phyloP scores from a whole-genome alignment of 2,888 invertebrate species.

The Metellina segmentata region DNA sequence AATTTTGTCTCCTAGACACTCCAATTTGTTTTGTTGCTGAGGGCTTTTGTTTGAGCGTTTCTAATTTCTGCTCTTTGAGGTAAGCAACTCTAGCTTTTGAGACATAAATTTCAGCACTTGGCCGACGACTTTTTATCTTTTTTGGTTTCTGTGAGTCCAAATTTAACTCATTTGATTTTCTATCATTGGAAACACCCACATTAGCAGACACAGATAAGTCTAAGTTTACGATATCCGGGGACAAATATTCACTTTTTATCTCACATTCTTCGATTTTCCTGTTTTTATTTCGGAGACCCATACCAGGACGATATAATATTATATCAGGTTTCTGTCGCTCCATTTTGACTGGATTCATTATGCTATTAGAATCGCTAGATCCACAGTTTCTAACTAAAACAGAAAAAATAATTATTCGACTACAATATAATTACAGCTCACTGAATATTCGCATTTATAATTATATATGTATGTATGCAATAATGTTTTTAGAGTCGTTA shows the following conservation, averaged over 20 bases:
- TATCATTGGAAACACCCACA: not conserved
- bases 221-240: not conserved
- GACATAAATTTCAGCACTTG: conserved; percentile 68
- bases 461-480: not conserved
- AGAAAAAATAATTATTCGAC: not conserved
- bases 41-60: not conserved
- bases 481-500: not conserved
- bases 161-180: not conserved
- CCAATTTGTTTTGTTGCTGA: not conserved
- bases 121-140: conserved; percentile 51
- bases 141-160: conserved; percentile 25
- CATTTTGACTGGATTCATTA: not conserved
- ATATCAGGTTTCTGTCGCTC: conserved; percentile 83
- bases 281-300: conserved; percentile 84
- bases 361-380: not conserved
- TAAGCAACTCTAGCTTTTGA: conserved; percentile 62
- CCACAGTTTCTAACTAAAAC: conserved; percentile 34
- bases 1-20: not conserved
- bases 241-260: not conserved
- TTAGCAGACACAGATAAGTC: not conserved
- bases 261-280: conserved; percentile 31
- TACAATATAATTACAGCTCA: not conserved
- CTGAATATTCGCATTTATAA: not conserved
- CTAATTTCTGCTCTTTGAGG: not conserved
- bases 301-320: conserved; percentile 88